phyloP scores from a whole-genome alignment of 2,113 vertebrate genomes.

The Hypomesus transpacificus region DNA sequence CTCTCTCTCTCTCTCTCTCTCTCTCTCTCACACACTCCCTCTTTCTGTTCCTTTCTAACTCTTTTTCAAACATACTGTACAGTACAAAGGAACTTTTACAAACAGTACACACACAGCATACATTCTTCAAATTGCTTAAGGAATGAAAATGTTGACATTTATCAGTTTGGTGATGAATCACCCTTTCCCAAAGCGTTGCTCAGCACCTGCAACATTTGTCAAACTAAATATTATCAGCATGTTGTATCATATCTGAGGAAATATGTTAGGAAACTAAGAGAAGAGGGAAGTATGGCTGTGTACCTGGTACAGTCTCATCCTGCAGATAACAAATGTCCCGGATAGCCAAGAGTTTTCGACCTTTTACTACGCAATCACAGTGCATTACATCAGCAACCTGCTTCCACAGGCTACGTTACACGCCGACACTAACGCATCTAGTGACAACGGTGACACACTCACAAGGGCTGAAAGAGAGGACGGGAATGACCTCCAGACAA shows the following conservation, averaged over 20 bases:
- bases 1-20: neutral
- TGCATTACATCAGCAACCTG: neutral
- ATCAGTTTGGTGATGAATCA: neutral
- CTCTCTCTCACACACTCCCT: neutral
- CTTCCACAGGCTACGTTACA: too few species aligned
- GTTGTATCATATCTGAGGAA: slow-evolving; percentile 45
- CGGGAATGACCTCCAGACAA: too few species aligned
- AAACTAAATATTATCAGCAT: slow-evolving; percentile 34
- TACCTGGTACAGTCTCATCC: slow-evolving; percentile 46
- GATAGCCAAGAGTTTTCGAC: slow-evolving; percentile 22
- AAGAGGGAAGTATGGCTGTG: slow-evolving; percentile 37
- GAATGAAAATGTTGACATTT: slow-evolving; percentile 4
- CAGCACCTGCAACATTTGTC: slow-evolving; percentile 35
- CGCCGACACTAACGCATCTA: too few species aligned
- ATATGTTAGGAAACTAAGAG: slow-evolving; percentile 22
- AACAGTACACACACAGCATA: neutral
- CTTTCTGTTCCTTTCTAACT: neutral
- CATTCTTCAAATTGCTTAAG: slow-evolving; percentile 2
- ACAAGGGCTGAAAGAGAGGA: too few species aligned
- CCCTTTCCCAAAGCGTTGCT: neutral
- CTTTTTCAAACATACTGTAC: neutral
- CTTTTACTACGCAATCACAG: neutral
- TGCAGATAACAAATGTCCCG: slow-evolving; percentile 41
- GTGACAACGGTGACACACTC: too few species aligned
- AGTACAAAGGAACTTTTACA: too few species aligned